These are phyloP conservation scores for Boleophthalmus pectinirostris DNA, from an alignment of 2,113 vertebrate genomes.

Conservation along the genomic window DNA sequence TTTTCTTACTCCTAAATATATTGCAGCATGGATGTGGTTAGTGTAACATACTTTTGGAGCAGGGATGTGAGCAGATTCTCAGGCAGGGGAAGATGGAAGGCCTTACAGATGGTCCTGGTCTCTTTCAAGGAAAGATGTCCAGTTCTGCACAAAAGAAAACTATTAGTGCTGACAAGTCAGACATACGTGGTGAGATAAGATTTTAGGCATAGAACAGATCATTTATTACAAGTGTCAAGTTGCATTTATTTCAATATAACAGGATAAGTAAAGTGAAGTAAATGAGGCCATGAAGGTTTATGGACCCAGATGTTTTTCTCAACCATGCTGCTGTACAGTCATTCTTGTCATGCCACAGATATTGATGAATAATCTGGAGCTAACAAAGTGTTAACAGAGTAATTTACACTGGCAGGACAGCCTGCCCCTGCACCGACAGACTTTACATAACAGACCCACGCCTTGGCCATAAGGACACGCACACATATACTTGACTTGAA, in stretches of 20 bases:
- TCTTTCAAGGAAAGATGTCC: constrained; percentile 76
- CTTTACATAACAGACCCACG: constrained; percentile 25
- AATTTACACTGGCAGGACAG: constrained; percentile 29
- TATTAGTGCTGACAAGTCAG: not conserved
- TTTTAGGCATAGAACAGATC: not conserved
- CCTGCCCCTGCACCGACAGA: constrained; percentile 32
- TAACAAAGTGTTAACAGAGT: constrained; percentile 43
- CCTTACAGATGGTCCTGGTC: constrained; percentile 82
- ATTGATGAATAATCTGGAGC: constrained; percentile 42
- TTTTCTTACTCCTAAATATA: not conserved
- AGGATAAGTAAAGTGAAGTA: not conserved
- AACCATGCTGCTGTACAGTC: not conserved
- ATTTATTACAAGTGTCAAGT: constrained; percentile 4
- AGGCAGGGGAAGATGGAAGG: constrained; percentile 81
- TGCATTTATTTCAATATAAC: constrained; percentile 9
- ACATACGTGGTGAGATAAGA: constrained; percentile 4
- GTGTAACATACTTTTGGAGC: constrained; percentile 78
- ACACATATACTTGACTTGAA: not conserved
- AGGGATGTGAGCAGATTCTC: constrained; percentile 79
- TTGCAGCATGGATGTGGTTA: not conserved
- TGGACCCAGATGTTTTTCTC: constrained; percentile 33
- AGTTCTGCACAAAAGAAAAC: constrained; percentile 63
- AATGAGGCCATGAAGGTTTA: constrained; percentile 27
- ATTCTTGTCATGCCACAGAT: constrained; percentile 45
- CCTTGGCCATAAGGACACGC: constrained; percentile 6